These are phyloP conservation scores for Steinernema hermaphroditum DNA, from an alignment of 2,888 invertebrate species.

Conservation along the genomic window DNA sequence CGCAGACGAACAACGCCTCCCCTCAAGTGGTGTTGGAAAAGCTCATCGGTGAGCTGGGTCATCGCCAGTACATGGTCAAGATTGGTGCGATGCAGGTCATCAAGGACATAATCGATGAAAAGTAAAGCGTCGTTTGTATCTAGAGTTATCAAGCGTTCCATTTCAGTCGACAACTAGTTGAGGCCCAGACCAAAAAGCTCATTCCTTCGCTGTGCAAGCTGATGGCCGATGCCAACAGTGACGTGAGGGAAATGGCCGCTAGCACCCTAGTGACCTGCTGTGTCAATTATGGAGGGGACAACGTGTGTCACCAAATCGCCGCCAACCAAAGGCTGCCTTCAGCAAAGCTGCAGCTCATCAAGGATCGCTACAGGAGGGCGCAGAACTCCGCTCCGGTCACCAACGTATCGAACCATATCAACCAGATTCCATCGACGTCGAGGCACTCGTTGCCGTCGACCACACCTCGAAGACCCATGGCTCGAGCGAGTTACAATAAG, in stretches of 20 bases:
- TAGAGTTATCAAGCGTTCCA: too few species aligned
- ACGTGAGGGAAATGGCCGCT: slow-evolving; percentile 2
- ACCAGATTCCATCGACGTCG: slow-evolving; percentile 1
- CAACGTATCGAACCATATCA: neutral
- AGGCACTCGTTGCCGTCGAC: neutral
- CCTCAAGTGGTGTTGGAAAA: slow-evolving; percentile 74
- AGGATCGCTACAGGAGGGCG: slow-evolving; percentile 9
- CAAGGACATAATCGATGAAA: slow-evolving; percentile 82
- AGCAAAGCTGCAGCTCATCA: slow-evolving; percentile 11
- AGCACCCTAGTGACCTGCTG: slow-evolving; percentile 15
- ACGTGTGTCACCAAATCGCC: neutral
- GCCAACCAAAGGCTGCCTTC: slow-evolving; percentile 9
- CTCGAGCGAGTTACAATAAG: neutral
- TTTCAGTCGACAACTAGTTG: slow-evolving; percentile 5
- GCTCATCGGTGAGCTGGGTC: slow-evolving; percentile 76
- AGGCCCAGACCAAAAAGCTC: slow-evolving; percentile 69
- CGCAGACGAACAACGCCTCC: slow-evolving; percentile 32
- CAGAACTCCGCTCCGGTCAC: neutral
- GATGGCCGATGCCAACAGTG: slow-evolving; percentile 23
- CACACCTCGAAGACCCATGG: neutral
- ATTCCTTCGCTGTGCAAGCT: slow-evolving; percentile 71
- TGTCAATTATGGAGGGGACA: slow-evolving; percentile 14
- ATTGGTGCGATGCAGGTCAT: slow-evolving; percentile 85
- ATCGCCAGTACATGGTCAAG: slow-evolving; percentile 88
- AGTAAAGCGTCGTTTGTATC: too few species aligned